A percentile compares a stretch with the other conserved stretches of the same genome.
phyloP scores from a whole-genome alignment of 1,140 invertebrate species.

The Drosophila erecta region DNA sequence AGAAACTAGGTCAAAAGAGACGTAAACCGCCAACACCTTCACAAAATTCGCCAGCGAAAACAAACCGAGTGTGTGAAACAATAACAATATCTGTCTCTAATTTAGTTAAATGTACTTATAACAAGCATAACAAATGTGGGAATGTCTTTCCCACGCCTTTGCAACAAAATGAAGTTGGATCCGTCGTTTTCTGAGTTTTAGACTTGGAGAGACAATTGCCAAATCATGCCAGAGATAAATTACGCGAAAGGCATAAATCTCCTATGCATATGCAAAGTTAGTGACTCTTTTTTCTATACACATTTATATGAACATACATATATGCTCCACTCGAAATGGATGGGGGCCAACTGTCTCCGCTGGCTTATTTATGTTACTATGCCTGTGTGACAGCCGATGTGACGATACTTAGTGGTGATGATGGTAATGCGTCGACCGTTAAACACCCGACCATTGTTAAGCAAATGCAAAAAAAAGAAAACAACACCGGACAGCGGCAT shows the following conservation, averaged over 20 bases:
- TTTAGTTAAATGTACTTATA: constrained; percentile 50
- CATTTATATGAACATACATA: no score
- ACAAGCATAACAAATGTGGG: constrained; percentile 34
- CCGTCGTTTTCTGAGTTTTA: constrained; percentile 25
- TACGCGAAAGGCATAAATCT: constrained; percentile 55
- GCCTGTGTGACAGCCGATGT: constrained; percentile 40
- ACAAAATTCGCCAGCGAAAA: constrained; percentile 6
- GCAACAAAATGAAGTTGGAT: constrained; percentile 34
- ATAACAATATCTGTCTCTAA: constrained; percentile 30
- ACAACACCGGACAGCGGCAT: constrained; percentile 4
- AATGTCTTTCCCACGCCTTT: constrained; percentile 69
- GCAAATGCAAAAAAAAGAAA: constrained; percentile 16
- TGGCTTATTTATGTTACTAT: constrained; percentile 73
- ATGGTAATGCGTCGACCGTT: constrained; percentile 55
- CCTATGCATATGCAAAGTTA: constrained; percentile 58
- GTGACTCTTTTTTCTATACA: constrained; percentile 22
- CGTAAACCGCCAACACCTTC: constrained; percentile 18
- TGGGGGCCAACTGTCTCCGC: constrained; percentile 36
- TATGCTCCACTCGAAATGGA: constrained; percentile 39
- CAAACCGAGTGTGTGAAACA: constrained; percentile 1
- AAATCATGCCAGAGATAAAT: constrained; percentile 68
- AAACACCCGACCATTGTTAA: constrained; percentile 42
- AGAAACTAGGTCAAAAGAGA: constrained; percentile 13
- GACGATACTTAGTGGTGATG: constrained; percentile 48
- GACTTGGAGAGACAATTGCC: constrained; percentile 27